Conservation (phyloP, 1,140 invertebrate species). For the Daktulosphaira vitifoliae region DNA sequence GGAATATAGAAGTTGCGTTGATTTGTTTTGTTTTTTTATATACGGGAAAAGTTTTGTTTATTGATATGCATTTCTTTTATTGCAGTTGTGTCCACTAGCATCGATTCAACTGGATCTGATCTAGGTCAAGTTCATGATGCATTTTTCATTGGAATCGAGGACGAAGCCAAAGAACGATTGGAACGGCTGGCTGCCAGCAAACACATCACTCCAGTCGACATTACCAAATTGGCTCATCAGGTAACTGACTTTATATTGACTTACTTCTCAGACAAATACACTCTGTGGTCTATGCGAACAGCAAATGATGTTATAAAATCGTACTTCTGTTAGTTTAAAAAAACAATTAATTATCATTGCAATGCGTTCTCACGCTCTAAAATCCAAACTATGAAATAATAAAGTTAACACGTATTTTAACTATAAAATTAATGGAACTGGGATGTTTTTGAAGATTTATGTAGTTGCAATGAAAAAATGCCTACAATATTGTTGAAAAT, state of each 20-base stretch:
- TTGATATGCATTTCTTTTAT: too few relatives aligned
- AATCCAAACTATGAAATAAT: too few relatives aligned
- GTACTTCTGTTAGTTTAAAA: not conserved
- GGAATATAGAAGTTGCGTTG: too few relatives aligned
- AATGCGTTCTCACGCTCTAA: too few relatives aligned
- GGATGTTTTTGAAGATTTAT: too few relatives aligned
- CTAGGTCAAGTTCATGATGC: conserved; percentile 80
- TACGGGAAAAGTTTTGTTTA: too few relatives aligned
- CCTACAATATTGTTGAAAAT: too few relatives aligned
- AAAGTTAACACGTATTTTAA: too few relatives aligned
- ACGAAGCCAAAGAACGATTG: conserved; percentile 78
- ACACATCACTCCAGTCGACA: conserved; percentile 86
- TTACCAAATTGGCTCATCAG: conserved; percentile 86
- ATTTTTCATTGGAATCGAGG: conserved; percentile 94
- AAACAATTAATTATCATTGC: not conserved
- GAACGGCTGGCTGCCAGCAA: conserved; percentile 82
- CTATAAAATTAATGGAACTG: too few relatives aligned
- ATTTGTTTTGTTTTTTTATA: too few relatives aligned
- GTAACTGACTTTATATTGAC: conserved; percentile 48
- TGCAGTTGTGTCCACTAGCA: conserved; percentile 55
- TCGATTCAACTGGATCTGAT: conserved; percentile 66
- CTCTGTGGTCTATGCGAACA: not conserved
- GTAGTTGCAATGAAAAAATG: too few relatives aligned
- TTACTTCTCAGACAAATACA: conserved; percentile 5
- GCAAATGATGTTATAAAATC: not conserved